phyloP scores from a whole-genome alignment of 2,797 vertebrate species.

The Remorina albescens region DNA sequence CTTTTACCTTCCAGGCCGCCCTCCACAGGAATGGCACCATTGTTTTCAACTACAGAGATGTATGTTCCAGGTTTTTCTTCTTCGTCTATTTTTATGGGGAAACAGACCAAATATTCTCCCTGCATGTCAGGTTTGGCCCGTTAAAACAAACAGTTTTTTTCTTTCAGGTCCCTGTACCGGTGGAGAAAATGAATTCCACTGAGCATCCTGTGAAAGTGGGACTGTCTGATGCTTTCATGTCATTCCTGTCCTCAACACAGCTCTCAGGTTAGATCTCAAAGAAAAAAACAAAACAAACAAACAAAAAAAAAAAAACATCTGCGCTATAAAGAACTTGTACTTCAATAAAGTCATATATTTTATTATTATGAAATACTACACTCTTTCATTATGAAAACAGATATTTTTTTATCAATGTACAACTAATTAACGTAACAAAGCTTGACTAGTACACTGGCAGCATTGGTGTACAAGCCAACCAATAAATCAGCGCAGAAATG shows the following conservation, averaged over 20 bases:
- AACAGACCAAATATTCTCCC: neutral
- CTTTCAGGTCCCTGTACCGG: constrained; percentile 88
- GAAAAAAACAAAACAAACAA: too few species aligned
- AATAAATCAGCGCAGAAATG: too few species aligned
- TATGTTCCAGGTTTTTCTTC: constrained; percentile 64
- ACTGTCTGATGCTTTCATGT: constrained; percentile 95
- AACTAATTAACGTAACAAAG: too few species aligned
- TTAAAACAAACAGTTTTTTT: constrained; percentile 1
- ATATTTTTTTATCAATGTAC: too few species aligned
- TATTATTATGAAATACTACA: neutral
- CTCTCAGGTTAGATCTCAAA: constrained; percentile 83
- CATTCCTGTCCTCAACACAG: constrained; percentile 80
- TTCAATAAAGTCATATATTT: neutral
- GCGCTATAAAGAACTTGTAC: neutral
- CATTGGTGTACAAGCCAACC: too few species aligned
- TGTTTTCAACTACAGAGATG: constrained; percentile 92
- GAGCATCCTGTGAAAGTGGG: constrained; percentile 96
- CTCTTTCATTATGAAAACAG: neutral
- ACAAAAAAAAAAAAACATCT: too few species aligned
- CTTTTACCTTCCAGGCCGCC: constrained; percentile 94
- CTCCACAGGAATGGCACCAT: constrained; percentile 91
- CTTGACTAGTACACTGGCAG: too few species aligned
- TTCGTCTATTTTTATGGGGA: neutral
- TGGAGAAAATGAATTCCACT: constrained; percentile 89
- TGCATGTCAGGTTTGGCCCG: neutral